These are phyloP conservation scores for Perizoma flavofasciatum DNA, from an alignment of 2,888 invertebrate species.

Conservation along the genomic window DNA sequence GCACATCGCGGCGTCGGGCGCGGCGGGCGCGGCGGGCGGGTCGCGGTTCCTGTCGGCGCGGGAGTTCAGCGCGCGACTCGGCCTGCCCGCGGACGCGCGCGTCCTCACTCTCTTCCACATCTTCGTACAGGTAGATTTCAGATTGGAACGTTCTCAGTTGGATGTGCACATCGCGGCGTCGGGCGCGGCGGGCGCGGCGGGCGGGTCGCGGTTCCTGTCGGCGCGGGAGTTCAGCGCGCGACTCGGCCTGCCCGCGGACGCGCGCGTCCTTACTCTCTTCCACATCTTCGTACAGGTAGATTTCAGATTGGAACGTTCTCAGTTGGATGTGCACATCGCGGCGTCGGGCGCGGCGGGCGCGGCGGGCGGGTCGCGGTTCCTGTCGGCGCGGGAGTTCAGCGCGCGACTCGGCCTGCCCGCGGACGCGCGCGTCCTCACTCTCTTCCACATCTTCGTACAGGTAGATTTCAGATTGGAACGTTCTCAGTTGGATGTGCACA, in stretches of 20 bases:
- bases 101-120: constrained; percentile 86
- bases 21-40: constrained; percentile 22
- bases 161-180: constrained; percentile 78
- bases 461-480: constrained; percentile 83
- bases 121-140: constrained; percentile 85
- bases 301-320: constrained; percentile 80
- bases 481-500: constrained; percentile 80
- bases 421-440: constrained; percentile 79
- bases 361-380: constrained; percentile 53
- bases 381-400: constrained; percentile 81
- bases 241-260: constrained; percentile 83
- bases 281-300: constrained; percentile 86
- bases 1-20: constrained; percentile 63
- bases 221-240: constrained; percentile 84
- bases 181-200: constrained; percentile 45
- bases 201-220: constrained; percentile 54
- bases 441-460: constrained; percentile 88
- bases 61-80: constrained; percentile 86
- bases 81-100: constrained; percentile 80
- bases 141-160: constrained; percentile 80
- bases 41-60: constrained; percentile 57
- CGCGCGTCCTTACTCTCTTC: constrained; percentile 85
- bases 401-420: constrained; percentile 84
- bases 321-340: constrained; percentile 80
- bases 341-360: constrained; percentile 50